Percentiles rank a stretch among this genome's conserved stretches.
phyloP scores from a whole-genome alignment of 2,797 vertebrate genomes.

The Catostomus latipinnis region DNA sequence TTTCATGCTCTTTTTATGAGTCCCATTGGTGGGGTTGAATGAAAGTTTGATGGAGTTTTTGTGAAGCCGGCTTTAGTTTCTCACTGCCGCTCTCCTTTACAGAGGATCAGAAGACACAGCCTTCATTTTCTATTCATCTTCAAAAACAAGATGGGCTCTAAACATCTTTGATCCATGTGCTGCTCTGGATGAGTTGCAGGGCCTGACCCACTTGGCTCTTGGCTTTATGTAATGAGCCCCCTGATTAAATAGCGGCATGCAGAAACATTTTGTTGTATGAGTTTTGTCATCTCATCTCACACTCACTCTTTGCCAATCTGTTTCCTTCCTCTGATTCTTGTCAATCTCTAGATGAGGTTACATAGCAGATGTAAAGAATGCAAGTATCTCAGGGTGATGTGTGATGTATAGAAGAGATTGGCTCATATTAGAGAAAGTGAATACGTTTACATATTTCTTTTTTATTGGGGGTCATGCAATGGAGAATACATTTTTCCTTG shows the following conservation, averaged over 20 bases:
- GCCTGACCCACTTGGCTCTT: slow-evolving; percentile 64
- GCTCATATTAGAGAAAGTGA: neutral
- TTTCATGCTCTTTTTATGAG: slow-evolving; percentile 51
- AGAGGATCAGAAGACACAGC: slow-evolving; percentile 64
- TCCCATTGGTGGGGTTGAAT: slow-evolving; percentile 46
- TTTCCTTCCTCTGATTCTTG: neutral
- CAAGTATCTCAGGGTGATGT: neutral
- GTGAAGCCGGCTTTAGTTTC: slow-evolving; percentile 55
- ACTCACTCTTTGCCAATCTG: neutral
- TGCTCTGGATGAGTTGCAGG: slow-evolving; percentile 57
- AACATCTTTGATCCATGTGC: slow-evolving; percentile 62
- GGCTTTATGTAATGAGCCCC: slow-evolving; percentile 60
- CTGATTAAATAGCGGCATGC: slow-evolving; percentile 51
- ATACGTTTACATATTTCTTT: slow-evolving; percentile 13
- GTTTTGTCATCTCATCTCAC: slow-evolving; percentile 41
- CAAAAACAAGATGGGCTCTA: slow-evolving; percentile 61
- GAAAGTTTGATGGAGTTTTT: slow-evolving; percentile 61
- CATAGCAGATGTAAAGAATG: neutral
- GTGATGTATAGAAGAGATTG: neutral
- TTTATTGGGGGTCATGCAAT: no score
- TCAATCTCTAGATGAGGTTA: neutral
- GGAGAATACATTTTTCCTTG: no score
- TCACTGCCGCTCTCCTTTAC: slow-evolving; percentile 40
- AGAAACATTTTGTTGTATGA: slow-evolving; percentile 48
- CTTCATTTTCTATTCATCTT: slow-evolving; percentile 69